Percentiles rank a stretch among this genome's conserved stretches.
Conservation (phyloP, 2,888 invertebrate species). For the Trachelus iudaicus region DNA sequence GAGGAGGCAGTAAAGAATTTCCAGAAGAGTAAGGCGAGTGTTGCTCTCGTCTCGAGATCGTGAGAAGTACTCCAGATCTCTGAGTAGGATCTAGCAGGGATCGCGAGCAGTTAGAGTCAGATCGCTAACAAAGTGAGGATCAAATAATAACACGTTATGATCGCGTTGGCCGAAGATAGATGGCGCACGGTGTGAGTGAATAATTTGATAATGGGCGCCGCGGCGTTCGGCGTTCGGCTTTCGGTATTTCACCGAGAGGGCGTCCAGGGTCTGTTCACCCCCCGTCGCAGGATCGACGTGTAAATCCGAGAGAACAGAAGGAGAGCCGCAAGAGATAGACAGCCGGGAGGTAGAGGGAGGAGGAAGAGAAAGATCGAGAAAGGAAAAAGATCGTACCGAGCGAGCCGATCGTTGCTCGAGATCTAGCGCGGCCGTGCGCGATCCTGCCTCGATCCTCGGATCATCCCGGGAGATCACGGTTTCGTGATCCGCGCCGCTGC, state of each 20-base stretch:
- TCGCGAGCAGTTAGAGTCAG: slow-evolving; percentile 38
- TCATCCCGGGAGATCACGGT: slow-evolving; percentile 42
- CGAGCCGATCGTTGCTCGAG: slow-evolving; percentile 52
- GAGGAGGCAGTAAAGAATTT: background rate
- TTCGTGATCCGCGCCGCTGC: slow-evolving; percentile 40
- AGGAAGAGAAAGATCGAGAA: slow-evolving; percentile 33
- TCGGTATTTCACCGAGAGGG: slow-evolving; percentile 22
- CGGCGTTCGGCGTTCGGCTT: slow-evolving; percentile 24
- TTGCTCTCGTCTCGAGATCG: slow-evolving; percentile 32
- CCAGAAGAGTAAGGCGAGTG: background rate
- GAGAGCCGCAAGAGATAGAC: slow-evolving; percentile 4
- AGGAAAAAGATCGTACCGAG: slow-evolving; percentile 39
- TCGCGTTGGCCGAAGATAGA: slow-evolving; percentile 58
- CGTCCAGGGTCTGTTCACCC: slow-evolving; percentile 29
- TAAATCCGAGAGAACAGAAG: background rate
- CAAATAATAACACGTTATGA: slow-evolving; percentile 64
- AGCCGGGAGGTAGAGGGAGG: slow-evolving; percentile 16
- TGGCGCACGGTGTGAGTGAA: slow-evolving; percentile 61
- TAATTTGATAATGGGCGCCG: slow-evolving; percentile 62
- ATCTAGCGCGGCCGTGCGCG: slow-evolving; percentile 39
- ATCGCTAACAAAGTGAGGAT: slow-evolving; percentile 65
- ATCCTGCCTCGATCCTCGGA: slow-evolving; percentile 34
- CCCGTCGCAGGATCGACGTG: slow-evolving; percentile 4
- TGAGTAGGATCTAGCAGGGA: slow-evolving; percentile 49
- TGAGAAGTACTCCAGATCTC: slow-evolving; percentile 58